A percentile compares a stretch with the other conserved stretches of the same genome.
These are phyloP conservation scores for Lasioglossum baleicum DNA, from an alignment of 1,140 invertebrate species.

Conservation along the genomic window DNA sequence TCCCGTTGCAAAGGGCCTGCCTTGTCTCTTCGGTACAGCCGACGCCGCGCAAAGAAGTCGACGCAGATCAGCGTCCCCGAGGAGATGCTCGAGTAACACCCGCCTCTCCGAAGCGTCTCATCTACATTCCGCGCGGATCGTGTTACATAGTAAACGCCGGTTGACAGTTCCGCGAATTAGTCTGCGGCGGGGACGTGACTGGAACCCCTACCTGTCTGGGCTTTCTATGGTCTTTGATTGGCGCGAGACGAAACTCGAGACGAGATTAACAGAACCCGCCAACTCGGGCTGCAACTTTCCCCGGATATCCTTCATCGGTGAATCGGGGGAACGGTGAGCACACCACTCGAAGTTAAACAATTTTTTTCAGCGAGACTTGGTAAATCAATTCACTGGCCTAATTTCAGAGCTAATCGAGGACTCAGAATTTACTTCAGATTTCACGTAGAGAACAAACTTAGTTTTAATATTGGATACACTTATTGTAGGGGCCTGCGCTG, in stretches of 20 bases:
- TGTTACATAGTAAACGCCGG: conserved; percentile 41
- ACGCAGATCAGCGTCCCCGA: not conserved
- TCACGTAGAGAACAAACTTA: no score
- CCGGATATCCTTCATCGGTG: no score
- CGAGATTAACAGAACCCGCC: conserved; percentile 12
- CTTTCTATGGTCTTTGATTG: conserved; percentile 38
- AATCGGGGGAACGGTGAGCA: no score
- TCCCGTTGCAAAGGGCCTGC: no score
- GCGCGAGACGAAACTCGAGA: conserved; percentile 22
- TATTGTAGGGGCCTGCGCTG: no score
- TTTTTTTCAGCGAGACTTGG: no score
- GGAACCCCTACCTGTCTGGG: not conserved
- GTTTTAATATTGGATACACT: no score
- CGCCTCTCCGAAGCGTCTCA: conserved; percentile 11
- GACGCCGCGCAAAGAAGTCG: not conserved
- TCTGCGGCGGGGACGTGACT: conserved; percentile 32
- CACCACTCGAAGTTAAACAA: no score
- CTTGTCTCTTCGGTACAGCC: not conserved
- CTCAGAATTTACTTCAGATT: no score
- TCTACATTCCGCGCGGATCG: conserved; percentile 37
- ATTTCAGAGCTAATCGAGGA: no score
- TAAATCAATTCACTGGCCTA: no score
- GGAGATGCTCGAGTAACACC: conserved; percentile 5
- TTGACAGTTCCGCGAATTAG: conserved; percentile 44
- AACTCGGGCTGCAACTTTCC: no score